Conservation (phyloP, 2,888 invertebrate genomes). For the Ptilodon capucinus region DNA sequence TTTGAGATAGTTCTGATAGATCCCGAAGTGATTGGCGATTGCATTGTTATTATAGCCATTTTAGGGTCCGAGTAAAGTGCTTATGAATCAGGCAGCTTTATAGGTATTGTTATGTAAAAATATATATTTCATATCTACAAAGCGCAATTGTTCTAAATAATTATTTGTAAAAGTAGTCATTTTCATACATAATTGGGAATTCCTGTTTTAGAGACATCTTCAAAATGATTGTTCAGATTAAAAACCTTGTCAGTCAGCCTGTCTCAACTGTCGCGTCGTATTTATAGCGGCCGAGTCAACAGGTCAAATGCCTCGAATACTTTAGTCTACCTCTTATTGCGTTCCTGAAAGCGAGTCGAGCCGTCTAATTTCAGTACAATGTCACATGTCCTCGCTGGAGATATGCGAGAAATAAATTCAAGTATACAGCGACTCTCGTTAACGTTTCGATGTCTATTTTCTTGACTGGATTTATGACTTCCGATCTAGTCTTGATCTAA, state of each 20-base stretch:
- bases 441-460: not conserved
- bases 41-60: too few species aligned
- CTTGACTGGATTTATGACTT: not conserved
- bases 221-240: not conserved
- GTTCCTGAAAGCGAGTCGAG: conserved; percentile 15
- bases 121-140: too few species aligned
- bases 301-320: conserved; percentile 21
- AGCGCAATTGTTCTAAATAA: too few species aligned
- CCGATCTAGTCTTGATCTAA: not conserved
- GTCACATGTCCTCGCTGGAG: conserved; percentile 28
- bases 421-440: not conserved
- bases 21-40: too few species aligned
- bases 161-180: not conserved
- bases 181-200: not conserved
- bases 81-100: too few species aligned
- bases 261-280: conserved; percentile 7
- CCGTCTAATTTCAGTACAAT: conserved; percentile 26
- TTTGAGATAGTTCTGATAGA: too few species aligned
- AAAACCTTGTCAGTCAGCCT: conserved; percentile 5
- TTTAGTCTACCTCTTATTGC: conserved; percentile 23
- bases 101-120: too few species aligned
- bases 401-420: conserved; percentile 25
- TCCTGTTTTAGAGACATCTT: not conserved
- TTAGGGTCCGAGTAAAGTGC: too few species aligned
- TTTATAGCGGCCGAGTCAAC: conserved; percentile 25